Evolutionary conservation across 2,113 vertebrate species (phyloP), one percentile per base, ranked within the genome.

Genomic region (Acrocephalus arundinaceus): DNA sequence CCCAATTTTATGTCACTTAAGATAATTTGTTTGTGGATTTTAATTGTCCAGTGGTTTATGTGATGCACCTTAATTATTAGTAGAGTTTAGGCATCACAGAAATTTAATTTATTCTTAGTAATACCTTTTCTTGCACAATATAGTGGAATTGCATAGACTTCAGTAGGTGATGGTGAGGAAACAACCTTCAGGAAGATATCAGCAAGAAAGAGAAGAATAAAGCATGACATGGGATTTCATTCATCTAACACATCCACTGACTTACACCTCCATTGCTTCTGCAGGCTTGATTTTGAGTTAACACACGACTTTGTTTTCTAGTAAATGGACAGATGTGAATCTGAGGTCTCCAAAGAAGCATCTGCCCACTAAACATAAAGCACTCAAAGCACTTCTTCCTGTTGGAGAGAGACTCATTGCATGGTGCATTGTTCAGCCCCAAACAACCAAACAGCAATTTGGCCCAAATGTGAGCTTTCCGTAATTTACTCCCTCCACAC

Each of bases 11-110:
- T 75, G 6, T 17, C 2, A 3, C 7, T 87, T 67, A 86, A 66
- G 37, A 23, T 33, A 77, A 87, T 93, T 85, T 94, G 61, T 79
- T 68, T 79, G 63, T 76, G 76, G 27, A 54, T 79, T 93, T 83
- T 88, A 82, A 68, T 67, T 96, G 45, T 85, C 55, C 49, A 79
- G 3, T 72, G 7, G 15, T 93, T 85, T 92, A 54, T 79, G 11
- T 43, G 80, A 62, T 89, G 28, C 22, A 41, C 35, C 31, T 59
- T 93, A 51, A 87, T 61, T 58, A 93, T 51, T 67, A 93, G 37
- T 39, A 82, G 68, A 90, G 57, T n/a, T 12, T 48, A 84, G 20
- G 5, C 20, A 84, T 20, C 6, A 39, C 27, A 87, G 27, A 94
- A 90, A 41, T 87, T 15, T 72, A 80, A 89, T 90, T 79, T 90